Evolutionary conservation across 2,888 invertebrate species (phyloP).

Genomic region (Cloeon dipterum): DNA sequence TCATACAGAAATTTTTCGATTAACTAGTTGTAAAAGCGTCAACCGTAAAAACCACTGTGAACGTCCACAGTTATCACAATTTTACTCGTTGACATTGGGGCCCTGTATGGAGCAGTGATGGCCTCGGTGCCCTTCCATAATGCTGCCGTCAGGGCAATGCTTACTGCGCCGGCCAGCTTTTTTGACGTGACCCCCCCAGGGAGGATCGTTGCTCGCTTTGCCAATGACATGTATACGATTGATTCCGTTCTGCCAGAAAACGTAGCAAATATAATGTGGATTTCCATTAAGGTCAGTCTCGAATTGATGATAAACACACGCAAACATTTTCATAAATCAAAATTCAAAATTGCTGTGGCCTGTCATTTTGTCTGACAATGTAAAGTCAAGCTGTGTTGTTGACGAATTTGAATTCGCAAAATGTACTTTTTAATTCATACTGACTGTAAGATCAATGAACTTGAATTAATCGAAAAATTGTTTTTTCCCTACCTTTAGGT

Average conservation of each 20-base stretch:
- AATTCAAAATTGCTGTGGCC: too few relatives aligned
- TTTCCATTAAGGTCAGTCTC: too few relatives aligned
- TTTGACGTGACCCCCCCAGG: conserved; percentile 26
- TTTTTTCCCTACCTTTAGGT: conserved; percentile 28
- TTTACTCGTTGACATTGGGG: conserved; percentile 40
- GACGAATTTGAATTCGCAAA: too few relatives aligned
- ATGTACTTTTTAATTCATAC: not conserved
- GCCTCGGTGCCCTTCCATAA: conserved; percentile 31
- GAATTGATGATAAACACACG: too few relatives aligned
- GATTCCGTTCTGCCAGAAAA: conserved; percentile 42
- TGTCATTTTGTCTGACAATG: not conserved
- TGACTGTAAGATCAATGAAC: not conserved
- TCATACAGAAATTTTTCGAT: too few relatives aligned
- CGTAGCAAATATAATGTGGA: too few relatives aligned
- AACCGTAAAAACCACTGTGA: too few relatives aligned
- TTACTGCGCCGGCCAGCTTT: conserved; percentile 24
- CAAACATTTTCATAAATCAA: too few relatives aligned
- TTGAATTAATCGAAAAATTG: too few relatives aligned
- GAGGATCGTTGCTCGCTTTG: conserved; percentile 37
- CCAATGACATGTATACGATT: conserved; percentile 46
- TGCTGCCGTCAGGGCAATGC: conserved; percentile 19
- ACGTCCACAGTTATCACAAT: conserved; percentile 46
- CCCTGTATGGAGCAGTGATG: conserved; percentile 38
- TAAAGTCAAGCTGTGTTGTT: not conserved
- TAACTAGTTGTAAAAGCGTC: too few relatives aligned